These are phyloP conservation scores for Diachasmimorpha longicaudata DNA, from an alignment of 1,140 invertebrate species.

Conservation along the genomic window DNA sequence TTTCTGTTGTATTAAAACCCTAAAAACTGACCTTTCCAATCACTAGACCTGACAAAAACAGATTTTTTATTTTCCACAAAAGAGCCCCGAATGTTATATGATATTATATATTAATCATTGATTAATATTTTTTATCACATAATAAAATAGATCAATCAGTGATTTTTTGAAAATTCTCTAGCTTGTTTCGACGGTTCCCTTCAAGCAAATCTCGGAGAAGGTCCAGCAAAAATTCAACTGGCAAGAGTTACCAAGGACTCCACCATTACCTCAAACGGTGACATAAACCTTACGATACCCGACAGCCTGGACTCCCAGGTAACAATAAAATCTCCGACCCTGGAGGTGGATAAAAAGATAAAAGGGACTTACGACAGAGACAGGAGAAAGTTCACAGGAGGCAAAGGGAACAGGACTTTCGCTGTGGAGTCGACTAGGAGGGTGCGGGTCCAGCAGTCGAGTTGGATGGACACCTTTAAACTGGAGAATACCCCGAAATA, in stretches of 20 bases:
- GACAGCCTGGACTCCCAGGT: constrained; percentile 24
- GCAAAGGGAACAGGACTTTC: not conserved
- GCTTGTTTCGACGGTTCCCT: constrained; percentile 35
- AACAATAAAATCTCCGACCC: constrained; percentile 7
- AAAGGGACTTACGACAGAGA: not conserved
- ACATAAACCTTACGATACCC: constrained; percentile 24
- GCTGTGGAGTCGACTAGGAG: constrained; percentile 17
- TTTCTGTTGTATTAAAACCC: too few species aligned
- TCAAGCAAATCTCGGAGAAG: constrained; percentile 24
- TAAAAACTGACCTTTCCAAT: too few species aligned
- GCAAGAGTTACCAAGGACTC: constrained; percentile 29
- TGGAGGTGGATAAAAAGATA: constrained; percentile 22
- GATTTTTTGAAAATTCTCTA: too few species aligned
- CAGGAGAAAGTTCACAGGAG: constrained; percentile 7
- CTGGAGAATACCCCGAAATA: constrained; percentile 15
- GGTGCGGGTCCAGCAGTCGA: constrained; percentile 20
- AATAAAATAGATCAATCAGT: too few species aligned
- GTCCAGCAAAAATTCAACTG: constrained; percentile 26
- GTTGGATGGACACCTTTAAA: constrained; percentile 31
- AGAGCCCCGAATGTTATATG: too few species aligned
- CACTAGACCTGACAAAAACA: too few species aligned
- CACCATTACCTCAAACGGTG: constrained; percentile 16
- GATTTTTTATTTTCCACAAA: too few species aligned
- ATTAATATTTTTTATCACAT: too few species aligned
- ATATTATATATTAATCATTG: too few species aligned